Conservation (phyloP, 2,113 vertebrate species). For the Thoracochromis brauschi region DNA sequence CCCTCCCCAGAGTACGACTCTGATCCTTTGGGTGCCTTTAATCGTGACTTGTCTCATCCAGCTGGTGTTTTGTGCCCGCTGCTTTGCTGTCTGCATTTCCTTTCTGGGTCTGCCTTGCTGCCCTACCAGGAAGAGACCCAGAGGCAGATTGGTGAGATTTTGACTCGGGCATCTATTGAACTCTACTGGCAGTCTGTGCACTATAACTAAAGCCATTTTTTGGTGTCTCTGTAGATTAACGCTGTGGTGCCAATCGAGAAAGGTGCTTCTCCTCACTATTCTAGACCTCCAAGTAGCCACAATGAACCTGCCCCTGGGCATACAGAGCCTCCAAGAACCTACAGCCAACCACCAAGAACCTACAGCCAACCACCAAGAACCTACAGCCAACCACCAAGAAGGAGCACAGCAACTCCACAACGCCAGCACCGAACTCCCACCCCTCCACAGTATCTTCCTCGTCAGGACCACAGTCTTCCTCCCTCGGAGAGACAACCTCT, state of each 20-base stretch:
- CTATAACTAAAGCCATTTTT: background rate
- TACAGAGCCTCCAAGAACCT: background rate
- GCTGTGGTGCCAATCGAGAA: constrained; percentile 1
- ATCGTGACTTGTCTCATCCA: constrained; percentile 71
- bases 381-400: background rate
- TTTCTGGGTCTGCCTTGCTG: constrained; percentile 69
- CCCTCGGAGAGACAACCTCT: constrained; percentile 17
- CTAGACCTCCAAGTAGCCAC: background rate
- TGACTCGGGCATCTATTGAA: background rate
- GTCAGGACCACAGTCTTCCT: constrained; percentile 15
- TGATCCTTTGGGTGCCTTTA: constrained; percentile 82
- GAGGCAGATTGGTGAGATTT: constrained; percentile 41
- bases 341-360: background rate
- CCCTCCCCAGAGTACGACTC: constrained; percentile 76
- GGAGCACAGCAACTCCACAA: background rate
- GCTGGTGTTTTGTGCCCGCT: constrained; percentile 71
- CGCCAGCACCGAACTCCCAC: background rate
- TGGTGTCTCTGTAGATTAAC: constrained; percentile 42
- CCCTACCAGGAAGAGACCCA: constrained; percentile 10
- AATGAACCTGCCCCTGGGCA: background rate
- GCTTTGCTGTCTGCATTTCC: constrained; percentile 57
- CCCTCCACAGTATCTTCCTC: background rate
- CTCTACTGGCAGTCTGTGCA: background rate
- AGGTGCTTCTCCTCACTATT: background rate
- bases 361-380: background rate